Base-by-base conservation (phyloP, 35 echinoderm and acorn worm genomes). In the Ophiothrix spiculata region DNA sequence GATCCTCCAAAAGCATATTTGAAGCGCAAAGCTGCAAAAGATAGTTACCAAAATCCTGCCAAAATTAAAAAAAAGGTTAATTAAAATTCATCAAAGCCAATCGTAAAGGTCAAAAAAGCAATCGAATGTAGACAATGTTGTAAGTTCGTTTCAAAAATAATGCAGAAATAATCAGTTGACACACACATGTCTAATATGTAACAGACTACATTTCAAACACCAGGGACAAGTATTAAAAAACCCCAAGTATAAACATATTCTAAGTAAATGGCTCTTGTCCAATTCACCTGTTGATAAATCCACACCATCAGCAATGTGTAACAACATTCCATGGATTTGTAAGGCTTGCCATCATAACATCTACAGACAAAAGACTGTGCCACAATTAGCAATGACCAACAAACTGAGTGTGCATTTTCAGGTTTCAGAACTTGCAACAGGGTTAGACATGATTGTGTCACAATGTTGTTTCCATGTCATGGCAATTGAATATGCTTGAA, bases 41-140 rank as follows among this genome's bases (percentile, higher is more conserved):
- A 78, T 2, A 4, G 1, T 6, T 78, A 12, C 25, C 17, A 36
- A 35, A 31, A 37, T 35, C 32, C 32, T 12, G 11, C 1, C 4
- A 78, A 78, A 15, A 34, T 3, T 11, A 2, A 6, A 3, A n/a
- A 69, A 78, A 78, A 78, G 38, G 11, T 1, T 6, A 13, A 78
- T 4, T 34, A 78, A 78, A 36, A 3, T 6, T 12, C 60, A 69
- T 4, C 8, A 69, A 69, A 69, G 60, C 29, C 34, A 78, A 1
- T 4, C 17, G 2, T 34, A 78, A 6, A 78, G 32, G 38, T 78
- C 32, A 34, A 12, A 78, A 3, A 78, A 78, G 36, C 17, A 39
- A 39, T 78, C 76, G 1, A 34, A 78, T 36, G 36, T 78, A 35
- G 76, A 78, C 17, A 78, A 34, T 35, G 76, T 78, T n/a, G 36